A percentile compares a stretch with the other conserved stretches of the same genome.
phyloP scores from a whole-genome alignment of 2,888 invertebrate genomes.

The Phaedon cochleariae region DNA sequence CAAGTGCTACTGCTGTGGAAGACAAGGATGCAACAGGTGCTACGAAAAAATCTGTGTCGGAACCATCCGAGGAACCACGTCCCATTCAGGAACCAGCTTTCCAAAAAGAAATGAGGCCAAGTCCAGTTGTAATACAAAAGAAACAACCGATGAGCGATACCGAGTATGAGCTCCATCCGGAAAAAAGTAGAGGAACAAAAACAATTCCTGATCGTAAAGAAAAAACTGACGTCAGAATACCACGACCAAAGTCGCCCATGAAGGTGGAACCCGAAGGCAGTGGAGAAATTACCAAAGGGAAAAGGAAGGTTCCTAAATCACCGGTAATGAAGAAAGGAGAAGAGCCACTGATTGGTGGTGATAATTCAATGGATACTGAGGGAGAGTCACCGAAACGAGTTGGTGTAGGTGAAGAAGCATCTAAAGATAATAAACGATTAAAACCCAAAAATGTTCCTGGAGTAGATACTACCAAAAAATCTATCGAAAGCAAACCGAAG shows the following conservation, averaged over 20 bases:
- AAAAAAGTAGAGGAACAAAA: not conserved
- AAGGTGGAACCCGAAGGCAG: not conserved
- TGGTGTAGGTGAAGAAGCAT: not conserved
- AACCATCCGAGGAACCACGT: not conserved
- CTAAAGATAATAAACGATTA: too few relatives aligned
- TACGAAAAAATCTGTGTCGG: not conserved
- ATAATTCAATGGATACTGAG: conserved; percentile 13
- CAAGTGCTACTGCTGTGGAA: not conserved
- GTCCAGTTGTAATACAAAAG: not conserved
- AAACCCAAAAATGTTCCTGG: too few relatives aligned
- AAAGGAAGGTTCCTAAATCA: not conserved
- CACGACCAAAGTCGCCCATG: not conserved
- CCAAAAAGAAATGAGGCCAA: not conserved
- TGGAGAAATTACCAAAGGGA: not conserved
- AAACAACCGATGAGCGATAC: not conserved
- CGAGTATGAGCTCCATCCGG: not conserved
- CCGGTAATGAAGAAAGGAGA: not conserved
- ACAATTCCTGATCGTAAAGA: not conserved
- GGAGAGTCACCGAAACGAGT: not conserved
- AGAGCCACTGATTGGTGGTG: not conserved
- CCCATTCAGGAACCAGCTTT: not conserved
- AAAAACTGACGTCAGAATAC: not conserved
- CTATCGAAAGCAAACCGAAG: too few relatives aligned
- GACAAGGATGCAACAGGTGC: not conserved
- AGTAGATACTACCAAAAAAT: not conserved